Percentiles rank a stretch among this genome's conserved stretches.
These are phyloP conservation scores for Dynastes grantii DNA, from an alignment of 2,888 invertebrate species.

Conservation along the genomic window DNA sequence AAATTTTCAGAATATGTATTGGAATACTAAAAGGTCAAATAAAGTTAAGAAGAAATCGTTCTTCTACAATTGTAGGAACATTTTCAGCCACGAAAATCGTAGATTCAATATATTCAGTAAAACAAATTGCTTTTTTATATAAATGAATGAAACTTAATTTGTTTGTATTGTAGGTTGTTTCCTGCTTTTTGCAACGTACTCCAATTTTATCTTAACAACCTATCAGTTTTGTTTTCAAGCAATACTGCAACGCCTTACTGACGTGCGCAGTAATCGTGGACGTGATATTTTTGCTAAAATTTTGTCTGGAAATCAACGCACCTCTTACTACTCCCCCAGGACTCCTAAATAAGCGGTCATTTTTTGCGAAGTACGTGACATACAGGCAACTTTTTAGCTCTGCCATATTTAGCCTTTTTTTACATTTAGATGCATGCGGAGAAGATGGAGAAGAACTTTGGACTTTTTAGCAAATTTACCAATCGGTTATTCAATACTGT, in stretches of 20 bases:
- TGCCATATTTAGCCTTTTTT: not conserved
- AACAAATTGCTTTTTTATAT: not conserved
- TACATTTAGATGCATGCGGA: slow-evolving; percentile 71
- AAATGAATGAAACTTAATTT: slow-evolving; percentile 58
- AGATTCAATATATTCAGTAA: slow-evolving; percentile 47
- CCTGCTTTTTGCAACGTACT: slow-evolving; percentile 69
- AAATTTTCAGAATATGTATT: slow-evolving; percentile 47
- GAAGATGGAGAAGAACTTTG: slow-evolving; percentile 67
- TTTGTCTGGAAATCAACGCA: slow-evolving; percentile 71
- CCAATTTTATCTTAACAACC: slow-evolving; percentile 70
- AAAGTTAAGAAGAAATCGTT: slow-evolving; percentile 38
- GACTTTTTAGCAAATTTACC: slow-evolving; percentile 71
- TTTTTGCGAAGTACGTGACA: not conserved
- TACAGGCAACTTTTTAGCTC: not conserved
- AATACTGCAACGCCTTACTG: slow-evolving; percentile 67
- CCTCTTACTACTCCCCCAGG: slow-evolving; percentile 58
- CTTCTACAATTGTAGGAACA: slow-evolving; percentile 28
- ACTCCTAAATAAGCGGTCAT: not conserved
- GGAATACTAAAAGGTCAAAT: slow-evolving; percentile 26
- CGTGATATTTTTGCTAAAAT: slow-evolving; percentile 70
- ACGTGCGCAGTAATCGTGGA: slow-evolving; percentile 68
- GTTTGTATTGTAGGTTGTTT: slow-evolving; percentile 70
- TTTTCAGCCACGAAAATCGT: slow-evolving; percentile 30
- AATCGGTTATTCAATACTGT: slow-evolving; percentile 69
- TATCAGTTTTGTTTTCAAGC: slow-evolving; percentile 73